Percentiles rank a stretch among this genome's conserved stretches.
phyloP scores from a whole-genome alignment of 2,113 vertebrate species.

The Vanacampus margaritifer region DNA sequence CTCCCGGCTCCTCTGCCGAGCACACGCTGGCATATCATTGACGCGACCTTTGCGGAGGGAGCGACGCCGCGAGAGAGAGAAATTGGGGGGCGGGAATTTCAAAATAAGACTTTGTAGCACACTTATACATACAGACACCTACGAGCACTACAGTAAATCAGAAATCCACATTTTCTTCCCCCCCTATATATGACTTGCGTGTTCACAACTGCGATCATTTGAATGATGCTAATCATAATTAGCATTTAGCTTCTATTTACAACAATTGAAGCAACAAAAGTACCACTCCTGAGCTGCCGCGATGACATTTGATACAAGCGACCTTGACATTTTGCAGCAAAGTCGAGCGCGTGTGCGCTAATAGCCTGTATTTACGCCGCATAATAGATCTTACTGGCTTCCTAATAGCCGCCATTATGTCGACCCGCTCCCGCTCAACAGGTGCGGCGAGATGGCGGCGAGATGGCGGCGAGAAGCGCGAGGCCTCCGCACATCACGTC shows the following conservation, averaged over 20 bases:
- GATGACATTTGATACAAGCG: background rate
- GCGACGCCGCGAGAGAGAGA: no score
- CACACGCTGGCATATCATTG: background rate
- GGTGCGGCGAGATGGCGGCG: background rate
- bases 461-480: background rate
- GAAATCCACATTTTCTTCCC: no score
- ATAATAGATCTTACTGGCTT: background rate
- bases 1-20: background rate
- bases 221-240: background rate
- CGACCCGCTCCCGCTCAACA: background rate
- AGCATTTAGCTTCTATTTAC: background rate
- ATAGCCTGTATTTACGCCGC: background rate
- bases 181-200: no score
- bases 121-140: no score
- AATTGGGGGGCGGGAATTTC: no score
- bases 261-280: background rate
- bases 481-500: background rate
- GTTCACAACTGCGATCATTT: no score
- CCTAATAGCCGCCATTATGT: slow-evolving; percentile 2
- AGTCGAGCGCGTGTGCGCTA: background rate
- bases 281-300: background rate
- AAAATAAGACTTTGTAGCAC: no score
- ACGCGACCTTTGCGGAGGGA: background rate
- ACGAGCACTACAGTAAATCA: no score
- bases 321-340: background rate